These are phyloP conservation scores for Drosophila limbata DNA, from an alignment of 2,888 invertebrate species.

Conservation along the genomic window DNA sequence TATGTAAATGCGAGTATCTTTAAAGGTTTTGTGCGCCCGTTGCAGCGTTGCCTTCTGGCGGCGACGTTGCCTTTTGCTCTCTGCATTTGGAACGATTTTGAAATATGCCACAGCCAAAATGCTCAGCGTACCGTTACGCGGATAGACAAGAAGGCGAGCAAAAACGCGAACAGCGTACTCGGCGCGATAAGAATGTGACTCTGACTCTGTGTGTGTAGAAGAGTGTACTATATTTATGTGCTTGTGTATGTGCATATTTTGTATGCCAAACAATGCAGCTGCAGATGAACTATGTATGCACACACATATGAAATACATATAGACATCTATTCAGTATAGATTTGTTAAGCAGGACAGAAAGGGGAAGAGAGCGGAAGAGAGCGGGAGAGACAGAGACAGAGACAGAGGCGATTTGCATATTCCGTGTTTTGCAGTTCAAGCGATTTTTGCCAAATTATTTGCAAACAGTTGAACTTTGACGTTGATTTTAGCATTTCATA, in stretches of 20 bases:
- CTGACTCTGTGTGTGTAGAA: conserved; percentile 15
- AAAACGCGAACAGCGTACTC: conserved; percentile 57
- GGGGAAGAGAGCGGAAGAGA: neutral
- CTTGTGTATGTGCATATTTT: conserved; percentile 27
- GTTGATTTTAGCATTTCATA: conserved; percentile 64
- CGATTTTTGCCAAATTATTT: conserved; percentile 72
- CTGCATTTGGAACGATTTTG: conserved; percentile 41
- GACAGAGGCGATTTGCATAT: conserved; percentile 32
- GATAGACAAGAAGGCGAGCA: conserved; percentile 50
- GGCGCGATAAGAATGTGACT: conserved; percentile 49
- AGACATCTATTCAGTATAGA: conserved; percentile 11
- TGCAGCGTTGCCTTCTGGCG: conserved; percentile 27
- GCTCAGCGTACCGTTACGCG: conserved; percentile 58
- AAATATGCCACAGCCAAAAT: conserved; percentile 64
- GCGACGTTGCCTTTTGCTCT: conserved; percentile 32
- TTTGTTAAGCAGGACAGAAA: conserved; percentile 1
- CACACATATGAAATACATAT: conserved; percentile 14
- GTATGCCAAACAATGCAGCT: conserved; percentile 66
- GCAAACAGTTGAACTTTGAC: conserved; percentile 71
- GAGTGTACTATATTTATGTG: conserved; percentile 5
- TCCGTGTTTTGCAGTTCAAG: conserved; percentile 55
- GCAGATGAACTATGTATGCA: conserved; percentile 58
- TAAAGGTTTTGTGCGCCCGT: neutral
- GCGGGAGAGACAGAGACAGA: neutral
- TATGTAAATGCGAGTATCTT: neutral